Conservation (phyloP, 1,140 invertebrate genomes). For the Grapholita molesta region DNA sequence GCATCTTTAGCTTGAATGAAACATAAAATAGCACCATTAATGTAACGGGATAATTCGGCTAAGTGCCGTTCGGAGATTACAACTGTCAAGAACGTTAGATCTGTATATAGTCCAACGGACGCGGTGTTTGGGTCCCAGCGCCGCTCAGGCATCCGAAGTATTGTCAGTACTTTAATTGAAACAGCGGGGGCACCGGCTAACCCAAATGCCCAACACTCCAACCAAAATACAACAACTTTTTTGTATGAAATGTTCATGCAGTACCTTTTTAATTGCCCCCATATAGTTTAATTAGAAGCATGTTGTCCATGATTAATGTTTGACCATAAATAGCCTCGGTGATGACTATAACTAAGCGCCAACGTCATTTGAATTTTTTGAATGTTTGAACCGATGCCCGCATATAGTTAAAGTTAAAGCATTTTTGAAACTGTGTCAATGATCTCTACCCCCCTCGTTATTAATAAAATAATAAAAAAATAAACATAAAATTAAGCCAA, state of each 20-base stretch:
- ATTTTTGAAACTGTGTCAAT: neutral
- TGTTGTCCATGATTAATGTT: slow-evolving; percentile 62
- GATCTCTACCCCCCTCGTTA: neutral
- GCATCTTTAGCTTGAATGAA: too few species aligned
- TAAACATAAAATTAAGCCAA: too few species aligned
- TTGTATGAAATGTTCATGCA: slow-evolving; percentile 64
- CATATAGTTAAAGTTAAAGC: neutral
- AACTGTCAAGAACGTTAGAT: slow-evolving; percentile 39
- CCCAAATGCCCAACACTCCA: slow-evolving; percentile 35
- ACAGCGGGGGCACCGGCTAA: slow-evolving; percentile 59
- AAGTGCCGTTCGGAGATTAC: too few species aligned
- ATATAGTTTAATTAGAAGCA: slow-evolving; percentile 69
- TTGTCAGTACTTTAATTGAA: slow-evolving; percentile 75
- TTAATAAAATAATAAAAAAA: too few species aligned
- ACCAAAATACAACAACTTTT: slow-evolving; percentile 61
- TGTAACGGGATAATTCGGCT: too few species aligned
- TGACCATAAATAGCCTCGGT: slow-evolving; percentile 45
- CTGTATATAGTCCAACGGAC: slow-evolving; percentile 29
- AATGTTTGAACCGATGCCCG: neutral
- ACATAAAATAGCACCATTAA: too few species aligned
- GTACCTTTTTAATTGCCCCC: slow-evolving; percentile 63
- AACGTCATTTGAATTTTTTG: slow-evolving; percentile 9
- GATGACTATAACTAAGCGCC: slow-evolving; percentile 39
- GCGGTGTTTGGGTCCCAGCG: slow-evolving; percentile 52
- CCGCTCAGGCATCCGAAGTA: slow-evolving; percentile 60